These are phyloP conservation scores for Nomada lathburiana DNA, from an alignment of 2,888 invertebrate species.

Conservation along the genomic window DNA sequence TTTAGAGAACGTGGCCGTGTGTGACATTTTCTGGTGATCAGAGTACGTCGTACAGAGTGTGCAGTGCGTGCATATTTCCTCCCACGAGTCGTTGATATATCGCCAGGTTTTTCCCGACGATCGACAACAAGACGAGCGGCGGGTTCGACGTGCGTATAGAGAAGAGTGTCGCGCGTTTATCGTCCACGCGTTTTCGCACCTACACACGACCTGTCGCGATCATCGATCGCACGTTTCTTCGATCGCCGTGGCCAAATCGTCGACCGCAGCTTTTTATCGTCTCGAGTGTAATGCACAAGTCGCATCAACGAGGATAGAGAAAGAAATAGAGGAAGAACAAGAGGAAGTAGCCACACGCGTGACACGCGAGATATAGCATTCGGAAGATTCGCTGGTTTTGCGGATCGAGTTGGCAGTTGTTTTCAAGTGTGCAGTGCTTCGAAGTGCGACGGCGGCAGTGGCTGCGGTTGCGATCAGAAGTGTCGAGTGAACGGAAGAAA, in stretches of 20 bases:
- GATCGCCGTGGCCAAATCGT: neutral
- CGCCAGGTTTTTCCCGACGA: neutral
- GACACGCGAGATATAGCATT: neutral
- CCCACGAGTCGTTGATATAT: neutral
- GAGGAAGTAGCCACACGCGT: neutral
- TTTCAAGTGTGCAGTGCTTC: conserved; percentile 62
- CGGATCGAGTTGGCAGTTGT: neutral
- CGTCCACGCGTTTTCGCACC: neutral
- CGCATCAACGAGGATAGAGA: neutral
- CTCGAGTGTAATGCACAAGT: too few relatives aligned
- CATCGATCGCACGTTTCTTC: too few relatives aligned
- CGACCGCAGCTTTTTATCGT: neutral
- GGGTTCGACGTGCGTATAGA: neutral
- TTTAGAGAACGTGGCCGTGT: neutral
- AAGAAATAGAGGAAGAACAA: neutral
- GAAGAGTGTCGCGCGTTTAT: neutral
- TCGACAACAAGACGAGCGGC: neutral
- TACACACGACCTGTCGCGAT: too few relatives aligned
- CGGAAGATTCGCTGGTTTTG: neutral
- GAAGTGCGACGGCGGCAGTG: too few relatives aligned
- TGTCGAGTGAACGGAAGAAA: too few relatives aligned
- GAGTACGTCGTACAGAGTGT: neutral
- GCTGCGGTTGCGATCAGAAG: too few relatives aligned
- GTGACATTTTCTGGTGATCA: neutral
- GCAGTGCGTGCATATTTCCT: conserved; percentile 1